Conservation (phyloP, 35 echinoderm and acorn worm genomes). For the Ophioderma brevispina region DNA sequence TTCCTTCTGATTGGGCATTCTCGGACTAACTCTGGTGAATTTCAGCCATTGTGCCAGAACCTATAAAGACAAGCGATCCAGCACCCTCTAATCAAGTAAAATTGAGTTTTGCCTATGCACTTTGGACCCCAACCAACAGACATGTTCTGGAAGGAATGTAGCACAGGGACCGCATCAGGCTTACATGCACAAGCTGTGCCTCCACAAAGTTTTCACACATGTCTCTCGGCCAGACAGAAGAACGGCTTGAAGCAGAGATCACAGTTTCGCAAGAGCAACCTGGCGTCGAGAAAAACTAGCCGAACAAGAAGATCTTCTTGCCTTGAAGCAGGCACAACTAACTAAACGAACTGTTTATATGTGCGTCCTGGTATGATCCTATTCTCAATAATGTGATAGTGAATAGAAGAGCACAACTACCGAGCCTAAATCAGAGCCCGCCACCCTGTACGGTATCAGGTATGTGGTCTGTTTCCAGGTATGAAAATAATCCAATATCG, state of each 20-base stretch:
- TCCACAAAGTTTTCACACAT: neutral
- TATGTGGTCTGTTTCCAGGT: neutral
- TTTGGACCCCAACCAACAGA: neutral
- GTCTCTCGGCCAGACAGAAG: neutral
- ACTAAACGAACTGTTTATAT: neutral
- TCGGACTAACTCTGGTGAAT: slow-evolving; percentile 12
- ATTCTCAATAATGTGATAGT: neutral
- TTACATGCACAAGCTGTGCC: neutral
- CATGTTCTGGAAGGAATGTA: neutral
- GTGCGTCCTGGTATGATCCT: neutral
- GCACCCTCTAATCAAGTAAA: neutral
- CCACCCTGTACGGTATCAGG: neutral
- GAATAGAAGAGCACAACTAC: neutral
- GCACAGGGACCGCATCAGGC: neutral
- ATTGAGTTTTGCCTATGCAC: neutral
- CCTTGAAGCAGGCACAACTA: slow-evolving; percentile 9
- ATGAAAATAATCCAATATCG: neutral
- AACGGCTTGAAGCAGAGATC: neutral
- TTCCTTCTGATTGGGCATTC: neutral
- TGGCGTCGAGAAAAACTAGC: slow-evolving; percentile 14
- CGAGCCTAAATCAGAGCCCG: neutral
- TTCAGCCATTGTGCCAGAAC: neutral
- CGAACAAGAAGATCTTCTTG: slow-evolving; percentile 13
- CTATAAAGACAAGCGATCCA: neutral
- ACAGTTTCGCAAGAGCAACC: neutral